Evolutionary conservation across 2,797 vertebrate species (phyloP).

Genomic region (Pseudomugil tenellus): DNA sequence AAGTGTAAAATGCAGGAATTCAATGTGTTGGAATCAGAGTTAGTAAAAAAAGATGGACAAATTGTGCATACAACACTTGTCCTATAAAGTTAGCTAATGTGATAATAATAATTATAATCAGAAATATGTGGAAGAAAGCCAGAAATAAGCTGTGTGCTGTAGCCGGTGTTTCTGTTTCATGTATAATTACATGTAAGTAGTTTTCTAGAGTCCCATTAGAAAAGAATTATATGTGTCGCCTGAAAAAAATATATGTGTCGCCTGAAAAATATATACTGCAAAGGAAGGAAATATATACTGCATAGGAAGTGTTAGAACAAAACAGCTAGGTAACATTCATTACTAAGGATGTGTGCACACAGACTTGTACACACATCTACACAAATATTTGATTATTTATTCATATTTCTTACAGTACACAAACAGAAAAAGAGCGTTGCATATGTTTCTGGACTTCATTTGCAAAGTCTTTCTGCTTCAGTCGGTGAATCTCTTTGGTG

Average conservation of each 20-base stretch:
- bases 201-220: conserved; percentile 55
- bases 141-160: conserved; percentile 34
- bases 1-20: conserved; percentile 27
- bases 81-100: too few species aligned
- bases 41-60: neutral
- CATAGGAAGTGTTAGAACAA: conserved; percentile 55
- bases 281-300: too few species aligned
- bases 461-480: neutral
- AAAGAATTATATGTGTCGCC: conserved; percentile 63
- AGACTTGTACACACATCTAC: conserved; percentile 12
- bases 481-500: conserved; percentile 19
- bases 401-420: conserved; percentile 16
- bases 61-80: neutral
- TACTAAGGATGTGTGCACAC: conserved; percentile 41
- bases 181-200: conserved; percentile 39
- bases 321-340: conserved; percentile 43
- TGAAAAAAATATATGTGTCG: too few species aligned
- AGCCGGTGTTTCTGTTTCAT: conserved; percentile 50
- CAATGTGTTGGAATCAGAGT: conserved; percentile 16
- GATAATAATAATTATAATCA: too few species aligned
- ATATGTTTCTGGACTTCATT: neutral
- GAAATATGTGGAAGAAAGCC: conserved; percentile 13
- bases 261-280: too few species aligned
- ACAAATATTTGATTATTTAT: conserved; percentile 24
- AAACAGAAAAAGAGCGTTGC: conserved; percentile 17